These are phyloP conservation scores for Ceuthmochares aereus DNA, from an alignment of 2,113 vertebrate species.

Conservation along the genomic window DNA sequence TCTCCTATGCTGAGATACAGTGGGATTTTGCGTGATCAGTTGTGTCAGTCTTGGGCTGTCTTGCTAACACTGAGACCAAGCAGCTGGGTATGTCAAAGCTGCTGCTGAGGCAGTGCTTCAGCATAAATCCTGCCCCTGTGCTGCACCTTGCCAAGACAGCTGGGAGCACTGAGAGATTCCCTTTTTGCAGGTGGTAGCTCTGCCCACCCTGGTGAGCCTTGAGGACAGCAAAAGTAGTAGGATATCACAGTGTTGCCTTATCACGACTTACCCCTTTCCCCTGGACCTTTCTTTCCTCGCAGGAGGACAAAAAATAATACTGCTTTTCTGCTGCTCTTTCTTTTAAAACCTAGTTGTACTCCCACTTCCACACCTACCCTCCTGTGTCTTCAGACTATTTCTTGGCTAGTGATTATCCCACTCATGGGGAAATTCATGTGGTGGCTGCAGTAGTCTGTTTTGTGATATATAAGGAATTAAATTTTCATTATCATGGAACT, in stretches of 20 bases:
- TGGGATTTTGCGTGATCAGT: not conserved
- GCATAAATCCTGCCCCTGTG: not conserved
- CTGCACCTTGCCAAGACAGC: not conserved
- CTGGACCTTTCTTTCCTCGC: not conserved
- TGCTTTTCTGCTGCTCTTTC: not conserved
- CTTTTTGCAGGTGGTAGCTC: not conserved
- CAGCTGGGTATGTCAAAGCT: not conserved
- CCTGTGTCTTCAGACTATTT: not conserved
- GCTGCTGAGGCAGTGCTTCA: not conserved
- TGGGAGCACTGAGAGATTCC: not conserved
- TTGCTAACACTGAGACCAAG: not conserved
- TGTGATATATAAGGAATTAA: not conserved
- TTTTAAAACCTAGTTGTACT: not conserved
- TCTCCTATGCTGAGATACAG: too few relatives aligned
- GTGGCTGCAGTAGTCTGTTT: not conserved
- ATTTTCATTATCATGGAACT: not conserved
- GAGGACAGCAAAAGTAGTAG: not conserved
- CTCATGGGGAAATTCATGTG: not conserved
- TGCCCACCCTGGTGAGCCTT: fast-evolving
- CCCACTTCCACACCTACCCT: not conserved
- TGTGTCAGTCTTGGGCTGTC: not conserved
- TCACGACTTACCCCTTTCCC: not conserved
- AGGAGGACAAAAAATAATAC: not conserved
- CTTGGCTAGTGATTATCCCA: not conserved
- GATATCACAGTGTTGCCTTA: not conserved